Conservation (phyloP, 1,140 invertebrate genomes). For the Theocolax elegans region DNA sequence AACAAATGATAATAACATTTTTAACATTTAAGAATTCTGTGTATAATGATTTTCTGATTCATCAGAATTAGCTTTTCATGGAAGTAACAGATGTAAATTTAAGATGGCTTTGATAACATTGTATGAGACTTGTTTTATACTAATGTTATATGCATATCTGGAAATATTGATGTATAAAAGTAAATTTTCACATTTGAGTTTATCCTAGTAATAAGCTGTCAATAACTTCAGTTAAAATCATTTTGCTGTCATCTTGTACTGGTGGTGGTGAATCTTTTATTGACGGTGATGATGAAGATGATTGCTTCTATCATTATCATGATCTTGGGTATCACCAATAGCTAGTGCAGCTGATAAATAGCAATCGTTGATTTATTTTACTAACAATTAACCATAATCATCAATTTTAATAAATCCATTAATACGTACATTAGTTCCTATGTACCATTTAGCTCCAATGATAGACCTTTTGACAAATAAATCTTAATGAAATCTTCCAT, state of each 20-base stretch:
- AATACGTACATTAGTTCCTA: too few relatives aligned
- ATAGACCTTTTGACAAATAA: slow-evolving; percentile 75
- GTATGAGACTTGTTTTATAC: slow-evolving; percentile 87
- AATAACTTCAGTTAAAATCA: slow-evolving; percentile 89
- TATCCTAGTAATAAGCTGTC: slow-evolving; percentile 89
- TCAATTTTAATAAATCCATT: too few relatives aligned
- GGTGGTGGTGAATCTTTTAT: too few relatives aligned
- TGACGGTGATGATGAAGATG: too few relatives aligned
- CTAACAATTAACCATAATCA: too few relatives aligned
- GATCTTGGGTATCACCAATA: too few relatives aligned
- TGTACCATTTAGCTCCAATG: too few relatives aligned
- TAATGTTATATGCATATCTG: slow-evolving; percentile 93
- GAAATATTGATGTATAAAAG: slow-evolving; percentile 96
- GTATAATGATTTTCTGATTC: too few relatives aligned
- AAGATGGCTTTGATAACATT: slow-evolving; percentile 85
- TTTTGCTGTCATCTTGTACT: slow-evolving; percentile 75
- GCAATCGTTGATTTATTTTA: slow-evolving; percentile 73
- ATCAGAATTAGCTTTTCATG: slow-evolving; percentile 52
- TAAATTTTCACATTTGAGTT: slow-evolving; percentile 87
- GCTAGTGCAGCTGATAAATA: slow-evolving; percentile 65
- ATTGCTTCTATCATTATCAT: too few relatives aligned
- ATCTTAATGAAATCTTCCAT: slow-evolving; percentile 65
- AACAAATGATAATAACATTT: slow-evolving; percentile 77
- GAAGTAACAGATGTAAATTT: slow-evolving; percentile 68
- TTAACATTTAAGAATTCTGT: slow-evolving; percentile 72